These are phyloP conservation scores for Rhogogaster chlorosoma DNA, from an alignment of 2,888 invertebrate genomes.

Conservation along the genomic window DNA sequence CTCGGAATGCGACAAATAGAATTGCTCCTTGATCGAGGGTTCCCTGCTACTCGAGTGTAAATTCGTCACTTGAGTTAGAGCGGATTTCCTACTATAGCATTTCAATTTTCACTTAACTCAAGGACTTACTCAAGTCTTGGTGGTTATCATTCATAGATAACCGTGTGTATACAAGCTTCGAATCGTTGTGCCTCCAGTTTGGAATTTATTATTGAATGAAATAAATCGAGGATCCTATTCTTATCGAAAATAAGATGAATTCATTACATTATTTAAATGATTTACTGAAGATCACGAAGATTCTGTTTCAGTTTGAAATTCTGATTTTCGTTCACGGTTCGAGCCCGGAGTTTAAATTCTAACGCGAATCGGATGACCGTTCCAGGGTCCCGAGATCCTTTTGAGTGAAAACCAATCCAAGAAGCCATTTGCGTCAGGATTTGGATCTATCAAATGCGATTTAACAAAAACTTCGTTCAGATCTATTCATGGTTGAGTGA, in stretches of 20 bases:
- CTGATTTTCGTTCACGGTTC: background rate
- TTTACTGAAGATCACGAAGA: background rate
- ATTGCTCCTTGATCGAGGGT: slow-evolving; percentile 18
- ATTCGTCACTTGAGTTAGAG: slow-evolving; percentile 28
- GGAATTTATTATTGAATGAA: background rate
- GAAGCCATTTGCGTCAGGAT: slow-evolving; percentile 44
- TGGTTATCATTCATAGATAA: slow-evolving; percentile 2
- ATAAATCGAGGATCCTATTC: background rate
- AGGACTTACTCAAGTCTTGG: background rate
- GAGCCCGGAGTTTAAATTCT: slow-evolving; percentile 4
- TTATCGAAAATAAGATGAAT: background rate
- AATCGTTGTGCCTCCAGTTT: background rate
- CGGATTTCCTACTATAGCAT: background rate
- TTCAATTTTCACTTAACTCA: slow-evolving; percentile 1
- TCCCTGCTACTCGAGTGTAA: background rate
- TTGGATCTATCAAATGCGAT: slow-evolving; percentile 40
- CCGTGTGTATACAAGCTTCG: too few relatives aligned
- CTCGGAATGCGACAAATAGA: slow-evolving; percentile 14
- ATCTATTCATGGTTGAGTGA: slow-evolving; percentile 35
- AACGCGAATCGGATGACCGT: slow-evolving; percentile 1
- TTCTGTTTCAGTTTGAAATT: background rate
- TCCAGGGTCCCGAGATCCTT: background rate
- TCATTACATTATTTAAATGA: background rate
- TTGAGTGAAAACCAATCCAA: slow-evolving; percentile 45
- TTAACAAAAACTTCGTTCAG: slow-evolving; percentile 35